Evolutionary conservation across 2,888 invertebrate genomes (phyloP).

Genomic region (Nephrotoma appendiculata): DNA sequence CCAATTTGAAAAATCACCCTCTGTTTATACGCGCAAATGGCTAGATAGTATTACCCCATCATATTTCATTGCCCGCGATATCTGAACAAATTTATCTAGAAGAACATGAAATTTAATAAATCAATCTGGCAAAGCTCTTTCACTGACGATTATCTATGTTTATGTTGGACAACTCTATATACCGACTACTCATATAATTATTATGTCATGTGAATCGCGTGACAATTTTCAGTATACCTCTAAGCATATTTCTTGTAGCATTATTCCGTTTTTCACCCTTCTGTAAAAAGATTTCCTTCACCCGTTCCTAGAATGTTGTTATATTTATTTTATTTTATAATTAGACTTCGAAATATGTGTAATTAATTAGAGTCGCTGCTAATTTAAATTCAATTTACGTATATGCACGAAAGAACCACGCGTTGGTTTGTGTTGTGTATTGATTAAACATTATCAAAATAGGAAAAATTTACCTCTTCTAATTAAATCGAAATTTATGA

Average conservation of each 20-base stretch:
- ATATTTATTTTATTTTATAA: background rate
- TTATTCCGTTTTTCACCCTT: background rate
- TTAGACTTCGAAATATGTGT: background rate
- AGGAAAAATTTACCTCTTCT: background rate
- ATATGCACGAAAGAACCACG: background rate
- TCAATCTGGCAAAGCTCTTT: background rate
- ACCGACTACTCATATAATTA: background rate
- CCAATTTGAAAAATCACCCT: background rate
- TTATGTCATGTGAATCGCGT: background rate
- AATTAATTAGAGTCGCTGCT: background rate
- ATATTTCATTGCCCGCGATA: background rate
- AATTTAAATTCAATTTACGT: background rate
- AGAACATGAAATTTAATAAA: background rate
- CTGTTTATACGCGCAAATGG: too few species aligned
- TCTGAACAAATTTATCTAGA: background rate
- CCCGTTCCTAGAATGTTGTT: background rate
- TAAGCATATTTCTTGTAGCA: background rate
- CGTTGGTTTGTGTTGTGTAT: background rate
- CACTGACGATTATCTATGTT: background rate
- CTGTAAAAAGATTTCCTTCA: background rate
- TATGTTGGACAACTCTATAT: background rate
- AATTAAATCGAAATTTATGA: background rate
- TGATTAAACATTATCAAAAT: background rate
- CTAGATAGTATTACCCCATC: background rate
- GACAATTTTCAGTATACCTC: background rate